These are phyloP conservation scores for Falco peregrinus DNA, from an alignment of 2,797 vertebrate genomes.

Conservation along the genomic window DNA sequence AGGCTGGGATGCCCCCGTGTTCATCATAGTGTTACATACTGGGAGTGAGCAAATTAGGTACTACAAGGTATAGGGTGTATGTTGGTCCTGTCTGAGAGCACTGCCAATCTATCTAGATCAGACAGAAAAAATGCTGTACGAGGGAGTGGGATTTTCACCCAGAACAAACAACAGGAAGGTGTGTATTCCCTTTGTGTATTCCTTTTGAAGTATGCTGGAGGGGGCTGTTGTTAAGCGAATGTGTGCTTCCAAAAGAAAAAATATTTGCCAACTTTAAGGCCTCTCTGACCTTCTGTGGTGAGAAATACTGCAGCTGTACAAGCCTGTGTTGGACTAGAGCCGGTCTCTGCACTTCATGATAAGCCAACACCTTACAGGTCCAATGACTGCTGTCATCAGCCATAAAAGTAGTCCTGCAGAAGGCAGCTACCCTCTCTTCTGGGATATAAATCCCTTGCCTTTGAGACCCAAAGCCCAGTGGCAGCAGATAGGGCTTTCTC, in stretches of 20 bases:
- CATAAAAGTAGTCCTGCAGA: background rate
- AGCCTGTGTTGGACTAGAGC: background rate
- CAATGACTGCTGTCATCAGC: background rate
- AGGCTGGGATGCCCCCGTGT: background rate
- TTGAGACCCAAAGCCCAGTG: background rate
- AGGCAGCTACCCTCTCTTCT: background rate
- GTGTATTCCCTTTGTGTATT: background rate
- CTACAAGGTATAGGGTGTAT: background rate
- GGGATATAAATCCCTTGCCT: background rate
- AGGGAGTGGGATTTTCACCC: background rate
- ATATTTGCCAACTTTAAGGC: background rate
- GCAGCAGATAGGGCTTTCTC: background rate
- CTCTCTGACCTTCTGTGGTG: background rate
- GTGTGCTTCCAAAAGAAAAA: background rate
- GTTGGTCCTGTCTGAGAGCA: background rate
- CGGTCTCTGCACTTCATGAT: background rate
- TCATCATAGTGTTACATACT: rapidly evolving
- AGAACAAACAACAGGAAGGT: background rate
- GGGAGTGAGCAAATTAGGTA: background rate
- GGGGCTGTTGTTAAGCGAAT: background rate
- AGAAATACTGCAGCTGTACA: background rate
- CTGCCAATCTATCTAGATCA: background rate
- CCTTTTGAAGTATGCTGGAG: background rate
- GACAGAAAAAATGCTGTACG: background rate
- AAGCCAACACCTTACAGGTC: background rate